Evolutionary conservation across 2,797 vertebrate species (phyloP).

Genomic region (Naso thynnoides): DNA sequence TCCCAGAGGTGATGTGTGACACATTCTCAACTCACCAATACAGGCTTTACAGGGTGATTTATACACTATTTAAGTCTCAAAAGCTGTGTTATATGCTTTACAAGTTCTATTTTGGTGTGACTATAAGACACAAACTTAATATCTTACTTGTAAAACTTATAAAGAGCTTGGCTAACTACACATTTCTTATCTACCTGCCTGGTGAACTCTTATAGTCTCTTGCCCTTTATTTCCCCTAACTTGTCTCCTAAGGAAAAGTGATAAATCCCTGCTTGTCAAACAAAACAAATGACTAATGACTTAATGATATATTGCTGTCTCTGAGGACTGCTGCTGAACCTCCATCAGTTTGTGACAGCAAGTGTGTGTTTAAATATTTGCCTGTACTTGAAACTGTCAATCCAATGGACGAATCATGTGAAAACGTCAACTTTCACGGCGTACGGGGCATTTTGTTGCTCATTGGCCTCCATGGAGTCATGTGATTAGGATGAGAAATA

Average conservation of each 20-base stretch:
- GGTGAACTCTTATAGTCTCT: constrained; percentile 23
- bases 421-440: not conserved
- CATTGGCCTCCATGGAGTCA: constrained; percentile 21
- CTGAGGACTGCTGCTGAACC: constrained; percentile 69
- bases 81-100: constrained; percentile 34
- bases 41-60: constrained; percentile 69
- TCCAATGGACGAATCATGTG: constrained; percentile 20
- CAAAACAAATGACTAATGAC: constrained; percentile 81
- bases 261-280: constrained; percentile 87
- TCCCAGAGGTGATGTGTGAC: constrained; percentile 79
- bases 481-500: constrained; percentile 69
- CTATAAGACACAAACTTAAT: constrained; percentile 7
- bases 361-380: constrained; percentile 32
- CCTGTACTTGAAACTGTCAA: constrained; percentile 42
- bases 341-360: constrained; percentile 52
- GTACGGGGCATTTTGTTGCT: constrained; percentile 19
- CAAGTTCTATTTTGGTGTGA: constrained; percentile 29
- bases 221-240: constrained; percentile 55
- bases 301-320: constrained; percentile 84
- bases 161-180: constrained; percentile 24
- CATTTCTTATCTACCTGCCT: constrained; percentile 15
- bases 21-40: constrained; percentile 81
- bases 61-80: constrained; percentile 55
- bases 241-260: constrained; percentile 68
- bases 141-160: constrained; percentile 5